Base-by-base conservation (phyloP, 92 coral and sea anemone genomes). In the Nematostella vectensis region DNA sequence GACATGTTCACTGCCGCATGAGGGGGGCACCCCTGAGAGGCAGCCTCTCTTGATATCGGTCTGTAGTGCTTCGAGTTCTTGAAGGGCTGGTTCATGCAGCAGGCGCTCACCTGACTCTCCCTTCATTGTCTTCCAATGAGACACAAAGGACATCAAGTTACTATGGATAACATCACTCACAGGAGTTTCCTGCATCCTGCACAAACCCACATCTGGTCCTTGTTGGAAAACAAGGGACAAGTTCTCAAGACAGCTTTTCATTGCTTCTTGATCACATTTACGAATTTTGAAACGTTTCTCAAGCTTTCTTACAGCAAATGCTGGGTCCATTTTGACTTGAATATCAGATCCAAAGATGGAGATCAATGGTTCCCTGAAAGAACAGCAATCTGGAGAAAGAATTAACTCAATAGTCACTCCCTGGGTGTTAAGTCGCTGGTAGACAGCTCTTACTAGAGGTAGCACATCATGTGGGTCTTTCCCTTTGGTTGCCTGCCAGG, bases 401-500 rank as follows among this genome's bases (percentile, higher is more conserved):
- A 70, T 60, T 61, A 65, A 36, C 61, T 69, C 68, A 16, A 76
- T 47, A 12, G 53, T 51, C 1, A 40, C 65, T 21, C 76, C 79
- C 48, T 65, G 79, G 59, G 28, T 56, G 16, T 47, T 64, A 17
- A 81, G 70, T 26, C 88, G 83, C 23, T 50, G 58, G 19, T 69
- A 61, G 54, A 81, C 59, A 19, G 67, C 71, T 6, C 47, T 18
- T 28, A 81, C 40, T 42, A 75, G 29, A 24, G 53, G 60, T 12
- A 29, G 19, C 1, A 73, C 76, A 33, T 79, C 72, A 1, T 61
- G 44, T 13, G 51, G 67, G 19, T 51, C 59, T 37, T 31, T 74
- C 15, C 71, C 77, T 44, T 62, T 79, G 31, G 76, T 79, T 42
- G 64, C 67, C 63, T 79, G 77, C 87, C 87, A 79, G 1, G 87